These are phyloP conservation scores for Cololabis saira DNA, from an alignment of 2,113 vertebrate species.

Conservation along the genomic window DNA sequence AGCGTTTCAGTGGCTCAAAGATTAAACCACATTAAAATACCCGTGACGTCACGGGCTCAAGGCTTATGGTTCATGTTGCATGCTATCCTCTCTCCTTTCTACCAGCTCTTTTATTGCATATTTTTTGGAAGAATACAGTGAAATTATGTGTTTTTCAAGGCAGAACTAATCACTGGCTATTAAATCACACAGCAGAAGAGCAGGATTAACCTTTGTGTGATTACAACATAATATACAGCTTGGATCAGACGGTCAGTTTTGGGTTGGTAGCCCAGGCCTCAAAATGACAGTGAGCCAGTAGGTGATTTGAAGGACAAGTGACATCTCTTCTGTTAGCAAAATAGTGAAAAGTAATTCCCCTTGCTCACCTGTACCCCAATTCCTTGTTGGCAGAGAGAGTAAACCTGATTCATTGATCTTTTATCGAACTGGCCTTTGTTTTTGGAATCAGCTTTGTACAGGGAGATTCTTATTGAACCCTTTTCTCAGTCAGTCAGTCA, in stretches of 20 bases:
- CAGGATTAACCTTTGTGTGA: constrained; percentile 1
- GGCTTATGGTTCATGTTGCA: constrained; percentile 4
- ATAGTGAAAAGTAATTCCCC: too few relatives aligned
- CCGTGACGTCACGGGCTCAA: constrained; percentile 29
- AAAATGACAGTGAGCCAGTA: not conserved
- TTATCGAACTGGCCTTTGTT: not conserved
- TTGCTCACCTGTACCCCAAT: not conserved
- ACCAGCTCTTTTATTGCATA: not conserved
- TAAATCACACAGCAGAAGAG: constrained; percentile 20
- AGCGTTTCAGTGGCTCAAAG: constrained; percentile 17
- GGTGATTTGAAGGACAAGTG: not conserved
- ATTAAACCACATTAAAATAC: constrained; percentile 12
- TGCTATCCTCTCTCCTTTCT: constrained; percentile 1
- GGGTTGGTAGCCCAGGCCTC: too few relatives aligned
- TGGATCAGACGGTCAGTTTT: too few relatives aligned
- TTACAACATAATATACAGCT: constrained; percentile 26
- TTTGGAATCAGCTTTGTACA: too few relatives aligned
- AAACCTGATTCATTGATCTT: not conserved
- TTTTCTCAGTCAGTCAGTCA: too few relatives aligned
- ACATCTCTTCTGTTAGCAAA: too few relatives aligned
- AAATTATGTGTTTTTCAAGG: not conserved
- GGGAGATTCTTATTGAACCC: not conserved
- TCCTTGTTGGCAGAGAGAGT: too few relatives aligned
- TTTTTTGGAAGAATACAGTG: not conserved
- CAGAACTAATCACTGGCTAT: constrained; percentile 7